These are phyloP conservation scores for Xyrichtys novacula DNA, from an alignment of 2,797 vertebrate species.

Conservation along the genomic window DNA sequence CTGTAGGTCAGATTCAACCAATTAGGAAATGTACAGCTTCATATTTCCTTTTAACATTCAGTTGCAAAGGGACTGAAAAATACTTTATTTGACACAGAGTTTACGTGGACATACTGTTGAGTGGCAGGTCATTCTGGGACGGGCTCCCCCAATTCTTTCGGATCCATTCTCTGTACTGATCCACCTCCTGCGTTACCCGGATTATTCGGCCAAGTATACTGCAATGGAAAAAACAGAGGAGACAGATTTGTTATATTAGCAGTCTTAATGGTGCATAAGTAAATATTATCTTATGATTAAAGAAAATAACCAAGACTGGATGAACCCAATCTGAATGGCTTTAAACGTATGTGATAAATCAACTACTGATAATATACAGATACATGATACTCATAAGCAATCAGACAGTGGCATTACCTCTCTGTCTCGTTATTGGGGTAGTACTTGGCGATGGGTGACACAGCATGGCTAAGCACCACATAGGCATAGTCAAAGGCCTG, in stretches of 20 bases:
- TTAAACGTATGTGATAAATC: too few relatives aligned
- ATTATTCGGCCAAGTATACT: constrained; percentile 98
- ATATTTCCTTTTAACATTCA: not conserved
- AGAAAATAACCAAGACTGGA: too few relatives aligned
- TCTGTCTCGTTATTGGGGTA: constrained; percentile 96
- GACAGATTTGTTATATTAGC: not conserved
- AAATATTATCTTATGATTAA: too few relatives aligned
- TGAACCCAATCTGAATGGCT: too few relatives aligned
- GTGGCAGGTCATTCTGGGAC: constrained; percentile 86
- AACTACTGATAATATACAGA: not conserved
- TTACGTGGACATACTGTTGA: constrained; percentile 87
- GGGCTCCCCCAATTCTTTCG: constrained; percentile 91
- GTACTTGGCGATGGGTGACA: constrained; percentile 94
- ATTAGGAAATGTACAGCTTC: not conserved
- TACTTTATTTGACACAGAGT: not conserved
- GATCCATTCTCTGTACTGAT: constrained; percentile 97
- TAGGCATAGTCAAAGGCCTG: constrained; percentile 99
- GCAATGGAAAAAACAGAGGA: constrained; percentile 22
- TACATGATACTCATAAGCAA: not conserved
- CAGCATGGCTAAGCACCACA: constrained; percentile 94
- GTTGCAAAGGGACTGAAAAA: not conserved
- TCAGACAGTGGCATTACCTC: constrained; percentile 79
- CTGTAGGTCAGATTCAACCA: not conserved
- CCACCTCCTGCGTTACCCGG: constrained; percentile 95
- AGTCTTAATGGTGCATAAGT: too few relatives aligned